phyloP scores from a whole-genome alignment of 2,113 vertebrate genomes.

The Gasterosteus nipponicus region DNA sequence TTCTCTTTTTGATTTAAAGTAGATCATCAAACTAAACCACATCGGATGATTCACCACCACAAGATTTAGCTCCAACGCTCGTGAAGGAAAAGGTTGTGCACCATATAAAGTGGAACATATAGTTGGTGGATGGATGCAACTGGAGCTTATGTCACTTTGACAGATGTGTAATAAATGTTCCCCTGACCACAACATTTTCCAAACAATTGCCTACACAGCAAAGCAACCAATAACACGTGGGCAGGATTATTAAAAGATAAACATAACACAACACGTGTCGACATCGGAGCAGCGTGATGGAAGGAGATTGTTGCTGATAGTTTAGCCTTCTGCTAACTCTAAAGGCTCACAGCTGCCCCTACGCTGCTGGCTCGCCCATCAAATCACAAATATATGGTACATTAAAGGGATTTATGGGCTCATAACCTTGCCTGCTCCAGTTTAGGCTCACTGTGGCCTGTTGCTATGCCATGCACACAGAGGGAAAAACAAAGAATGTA shows the following conservation, averaged over 20 bases:
- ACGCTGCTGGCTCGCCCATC: not conserved
- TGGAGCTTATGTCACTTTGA: not conserved
- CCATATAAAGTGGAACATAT: not conserved
- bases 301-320: not conserved
- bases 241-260: not conserved
- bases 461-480: not conserved
- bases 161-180: not conserved
- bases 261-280: not conserved
- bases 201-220: not conserved
- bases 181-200: not conserved
- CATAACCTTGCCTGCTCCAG: not conserved
- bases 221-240: not conserved
- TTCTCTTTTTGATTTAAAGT: not conserved
- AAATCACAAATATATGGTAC: not conserved
- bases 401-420: not conserved
- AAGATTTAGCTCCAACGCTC: conserved; percentile 1
- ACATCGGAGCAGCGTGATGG: not conserved
- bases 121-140: not conserved
- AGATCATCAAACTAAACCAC: conserved; percentile 5
- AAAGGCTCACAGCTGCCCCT: not conserved
- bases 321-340: not conserved
- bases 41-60: not conserved
- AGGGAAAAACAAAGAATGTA: not conserved
- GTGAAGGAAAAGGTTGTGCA: not conserved
- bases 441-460: not conserved